A percentile compares a stretch with the other conserved stretches of the same genome.
phyloP scores from a whole-genome alignment of 2,113 vertebrate species.

The Gracilinanus agilis region DNA sequence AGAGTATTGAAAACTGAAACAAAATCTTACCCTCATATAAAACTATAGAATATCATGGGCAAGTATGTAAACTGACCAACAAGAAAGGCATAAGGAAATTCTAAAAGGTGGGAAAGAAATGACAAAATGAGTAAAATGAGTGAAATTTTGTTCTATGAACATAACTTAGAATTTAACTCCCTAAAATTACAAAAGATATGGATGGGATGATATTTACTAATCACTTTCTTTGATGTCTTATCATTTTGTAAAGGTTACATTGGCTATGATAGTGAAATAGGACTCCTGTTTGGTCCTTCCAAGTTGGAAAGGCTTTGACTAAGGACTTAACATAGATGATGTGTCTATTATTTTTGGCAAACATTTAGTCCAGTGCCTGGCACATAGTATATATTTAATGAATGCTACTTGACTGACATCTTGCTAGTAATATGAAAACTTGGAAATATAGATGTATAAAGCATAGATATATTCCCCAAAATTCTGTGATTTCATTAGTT shows the following conservation, averaged over 20 bases:
- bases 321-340: neutral
- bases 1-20: neutral
- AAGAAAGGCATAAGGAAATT: neutral
- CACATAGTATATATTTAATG: neutral
- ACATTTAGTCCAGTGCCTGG: neutral
- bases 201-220: neutral
- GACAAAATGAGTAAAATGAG: neutral
- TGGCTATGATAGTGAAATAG: neutral
- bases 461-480: no score
- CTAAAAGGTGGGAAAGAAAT: slow-evolving; percentile 16
- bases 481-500: no score
- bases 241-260: neutral
- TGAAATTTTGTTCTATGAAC: neutral
- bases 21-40: neutral
- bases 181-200: neutral
- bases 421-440: neutral
- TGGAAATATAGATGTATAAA: neutral
- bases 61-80: neutral
- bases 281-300: neutral
- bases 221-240: neutral
- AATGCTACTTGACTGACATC: neutral
- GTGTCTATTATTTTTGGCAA: neutral
- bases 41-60: neutral
- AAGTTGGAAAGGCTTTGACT: neutral
- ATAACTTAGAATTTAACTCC: neutral